A percentile compares a stretch with the other conserved stretches of the same genome.
phyloP scores from a whole-genome alignment of 1,140 invertebrate species.

The Meloidogyne chitwoodi region DNA sequence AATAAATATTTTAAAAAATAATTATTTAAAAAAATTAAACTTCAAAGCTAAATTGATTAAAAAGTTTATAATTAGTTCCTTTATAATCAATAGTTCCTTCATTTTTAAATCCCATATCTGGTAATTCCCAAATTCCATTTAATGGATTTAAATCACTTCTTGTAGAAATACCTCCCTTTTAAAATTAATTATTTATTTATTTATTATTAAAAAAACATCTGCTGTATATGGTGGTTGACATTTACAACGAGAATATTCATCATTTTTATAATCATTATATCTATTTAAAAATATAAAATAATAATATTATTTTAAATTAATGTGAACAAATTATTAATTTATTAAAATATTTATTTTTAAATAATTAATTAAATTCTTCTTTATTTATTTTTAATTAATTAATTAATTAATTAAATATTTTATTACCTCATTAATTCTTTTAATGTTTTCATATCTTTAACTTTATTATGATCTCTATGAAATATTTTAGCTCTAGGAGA shows the following conservation, averaged over 20 bases:
- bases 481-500: constrained; percentile 69
- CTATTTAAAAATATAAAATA: neutral
- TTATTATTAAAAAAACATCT: constrained; percentile 63
- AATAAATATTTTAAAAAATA: constrained; percentile 1
- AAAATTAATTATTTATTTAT: neutral
- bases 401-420: too few relatives aligned
- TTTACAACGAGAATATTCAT: constrained; percentile 70
- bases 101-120: constrained; percentile 67
- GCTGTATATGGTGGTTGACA: constrained; percentile 72
- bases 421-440: constrained; percentile 67
- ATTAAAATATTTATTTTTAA: too few relatives aligned
- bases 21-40: constrained; percentile 42
- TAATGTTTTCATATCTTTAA: constrained; percentile 66
- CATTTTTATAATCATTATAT: constrained; percentile 61
- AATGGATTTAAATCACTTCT: constrained; percentile 53
- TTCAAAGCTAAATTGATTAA: constrained; percentile 64
- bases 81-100: constrained; percentile 71
- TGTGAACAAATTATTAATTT: too few relatives aligned
- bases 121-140: constrained; percentile 64
- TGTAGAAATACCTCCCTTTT: constrained; percentile 63
- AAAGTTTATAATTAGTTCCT: constrained; percentile 61
- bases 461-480: constrained; percentile 66
- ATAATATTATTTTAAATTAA: too few relatives aligned
- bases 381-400: too few relatives aligned
- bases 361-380: too few relatives aligned